phyloP scores from a whole-genome alignment of 2,888 invertebrate genomes.

The Drosophila putrida region DNA sequence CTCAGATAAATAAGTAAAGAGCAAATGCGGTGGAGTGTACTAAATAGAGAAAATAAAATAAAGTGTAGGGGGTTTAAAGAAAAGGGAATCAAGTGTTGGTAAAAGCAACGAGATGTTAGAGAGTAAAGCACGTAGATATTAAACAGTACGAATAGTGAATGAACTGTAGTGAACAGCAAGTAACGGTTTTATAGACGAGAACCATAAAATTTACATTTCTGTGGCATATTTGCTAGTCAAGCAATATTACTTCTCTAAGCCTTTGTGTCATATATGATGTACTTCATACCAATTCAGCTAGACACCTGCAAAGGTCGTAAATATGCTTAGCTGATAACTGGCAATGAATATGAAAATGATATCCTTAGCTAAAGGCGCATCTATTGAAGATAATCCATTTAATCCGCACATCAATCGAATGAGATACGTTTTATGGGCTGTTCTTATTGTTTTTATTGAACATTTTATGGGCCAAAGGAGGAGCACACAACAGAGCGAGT shows the following conservation, averaged over 20 bases:
- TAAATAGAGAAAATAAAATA: too few species aligned
- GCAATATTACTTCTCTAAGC: not conserved
- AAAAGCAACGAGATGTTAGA: too few species aligned
- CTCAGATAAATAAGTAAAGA: not conserved
- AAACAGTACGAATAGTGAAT: not conserved
- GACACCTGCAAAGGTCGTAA: slow-evolving; percentile 45
- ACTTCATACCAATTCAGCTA: not conserved
- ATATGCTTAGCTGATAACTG: slow-evolving; percentile 68
- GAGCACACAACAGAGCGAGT: not conserved
- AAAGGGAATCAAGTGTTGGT: too few species aligned
- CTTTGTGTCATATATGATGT: not conserved
- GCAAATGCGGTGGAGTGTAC: too few species aligned
- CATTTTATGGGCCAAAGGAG: slow-evolving; percentile 1
- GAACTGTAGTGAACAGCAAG: not conserved
- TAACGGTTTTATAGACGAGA: not conserved
- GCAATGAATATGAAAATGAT: slow-evolving; percentile 69
- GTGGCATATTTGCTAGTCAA: not conserved
- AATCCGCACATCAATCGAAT: slow-evolving; percentile 28
- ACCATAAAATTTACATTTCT: not conserved
- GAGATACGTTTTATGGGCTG: slow-evolving; percentile 46
- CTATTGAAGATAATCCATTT: slow-evolving; percentile 41
- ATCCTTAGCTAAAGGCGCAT: slow-evolving; percentile 21
- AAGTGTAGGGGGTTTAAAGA: too few species aligned
- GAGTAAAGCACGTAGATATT: too few species aligned
- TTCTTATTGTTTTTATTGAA: slow-evolving; percentile 48